These are phyloP conservation scores for Sipha flava DNA, from an alignment of 1,140 invertebrate species.

Conservation along the genomic window DNA sequence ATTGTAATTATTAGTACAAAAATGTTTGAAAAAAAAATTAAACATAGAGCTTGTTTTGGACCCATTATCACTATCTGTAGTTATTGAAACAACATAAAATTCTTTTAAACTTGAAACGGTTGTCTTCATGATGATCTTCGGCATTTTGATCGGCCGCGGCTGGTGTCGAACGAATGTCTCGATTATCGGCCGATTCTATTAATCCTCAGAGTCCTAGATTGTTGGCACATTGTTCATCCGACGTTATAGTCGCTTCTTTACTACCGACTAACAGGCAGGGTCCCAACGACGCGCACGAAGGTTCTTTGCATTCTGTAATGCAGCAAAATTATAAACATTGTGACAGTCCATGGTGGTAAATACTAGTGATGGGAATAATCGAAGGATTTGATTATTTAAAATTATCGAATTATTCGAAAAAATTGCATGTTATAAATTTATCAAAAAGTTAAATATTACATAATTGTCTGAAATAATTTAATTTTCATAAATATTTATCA, in stretches of 20 bases:
- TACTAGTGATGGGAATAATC: no score
- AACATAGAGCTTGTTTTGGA: background rate
- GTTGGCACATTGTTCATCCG: background rate
- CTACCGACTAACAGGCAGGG: background rate
- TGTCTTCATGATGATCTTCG: background rate
- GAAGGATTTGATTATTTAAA: no score
- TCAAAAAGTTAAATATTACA: no score
- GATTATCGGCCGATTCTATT: constrained; percentile 30
- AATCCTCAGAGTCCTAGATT: constrained; percentile 21
- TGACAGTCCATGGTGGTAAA: no score
- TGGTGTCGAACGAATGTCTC: constrained; percentile 4
- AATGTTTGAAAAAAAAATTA: background rate
- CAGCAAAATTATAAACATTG: background rate
- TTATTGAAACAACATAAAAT: constrained; percentile 20
- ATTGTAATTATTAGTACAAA: background rate
- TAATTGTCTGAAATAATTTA: no score
- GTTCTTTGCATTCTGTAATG: constrained; percentile 11
- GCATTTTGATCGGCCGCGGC: constrained; percentile 11
- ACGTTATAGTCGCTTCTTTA: background rate
- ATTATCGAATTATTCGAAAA: no score
- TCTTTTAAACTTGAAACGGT: constrained; percentile 12
- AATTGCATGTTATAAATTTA: no score
- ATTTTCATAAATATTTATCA: no score
- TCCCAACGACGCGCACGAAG: background rate
- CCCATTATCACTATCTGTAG: constrained; percentile 18